A percentile compares a stretch with the other conserved stretches of the same genome.
These are phyloP conservation scores for Chaetops frenatus DNA, from an alignment of 2,113 vertebrate genomes.

Conservation along the genomic window DNA sequence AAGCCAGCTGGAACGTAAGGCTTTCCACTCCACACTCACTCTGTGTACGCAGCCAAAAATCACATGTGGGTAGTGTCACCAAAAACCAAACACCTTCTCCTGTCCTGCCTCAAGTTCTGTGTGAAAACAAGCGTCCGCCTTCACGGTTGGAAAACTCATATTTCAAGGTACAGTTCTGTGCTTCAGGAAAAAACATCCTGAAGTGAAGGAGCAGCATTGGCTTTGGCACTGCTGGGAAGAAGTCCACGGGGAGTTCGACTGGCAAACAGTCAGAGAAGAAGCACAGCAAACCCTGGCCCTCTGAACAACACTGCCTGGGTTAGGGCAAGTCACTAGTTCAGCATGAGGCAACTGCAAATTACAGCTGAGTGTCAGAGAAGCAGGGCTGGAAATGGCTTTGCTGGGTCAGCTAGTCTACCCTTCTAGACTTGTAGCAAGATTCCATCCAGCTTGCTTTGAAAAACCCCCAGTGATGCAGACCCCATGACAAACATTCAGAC, in stretches of 20 bases:
- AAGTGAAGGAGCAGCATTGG: not conserved
- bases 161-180: not conserved
- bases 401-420: not conserved
- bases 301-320: not conserved
- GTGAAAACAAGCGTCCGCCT: not conserved
- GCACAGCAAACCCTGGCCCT: not conserved
- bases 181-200: not conserved
- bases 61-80: not conserved
- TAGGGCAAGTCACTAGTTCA: not conserved
- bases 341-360: not conserved
- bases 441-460: not conserved
- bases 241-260: not conserved
- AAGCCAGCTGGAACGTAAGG: slow-evolving; percentile 18
- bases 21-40: not conserved
- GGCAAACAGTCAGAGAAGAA: not conserved
- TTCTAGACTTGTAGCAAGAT: not conserved
- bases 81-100: slow-evolving; percentile 40
- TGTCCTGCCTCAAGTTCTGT: not conserved
- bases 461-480: not conserved
- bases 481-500: not conserved
- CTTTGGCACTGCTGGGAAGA: not conserved
- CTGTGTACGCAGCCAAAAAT: not conserved
- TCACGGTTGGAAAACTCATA: slow-evolving; percentile 2
- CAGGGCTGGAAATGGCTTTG: not conserved
- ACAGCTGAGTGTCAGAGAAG: not conserved